Conservation (phyloP, 2,113 vertebrate genomes). For the Tenebrosternarchus preto region DNA sequence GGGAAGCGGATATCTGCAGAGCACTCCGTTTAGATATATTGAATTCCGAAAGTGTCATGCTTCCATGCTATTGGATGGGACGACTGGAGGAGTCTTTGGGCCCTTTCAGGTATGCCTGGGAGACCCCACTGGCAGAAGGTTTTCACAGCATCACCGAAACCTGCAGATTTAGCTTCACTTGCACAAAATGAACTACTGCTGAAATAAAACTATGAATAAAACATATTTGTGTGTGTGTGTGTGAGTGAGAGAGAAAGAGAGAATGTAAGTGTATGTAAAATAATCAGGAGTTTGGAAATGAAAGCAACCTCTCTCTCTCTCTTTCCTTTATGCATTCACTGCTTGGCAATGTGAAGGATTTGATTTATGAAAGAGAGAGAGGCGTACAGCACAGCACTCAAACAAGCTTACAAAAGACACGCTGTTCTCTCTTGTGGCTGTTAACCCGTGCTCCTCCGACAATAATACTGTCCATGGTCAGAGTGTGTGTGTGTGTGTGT, state of each 20-base stretch:
- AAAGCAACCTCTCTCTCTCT: not conserved
- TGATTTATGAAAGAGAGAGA: constrained; percentile 46
- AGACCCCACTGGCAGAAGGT: no score
- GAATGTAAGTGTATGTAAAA: not conserved
- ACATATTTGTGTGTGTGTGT: constrained; percentile 9
- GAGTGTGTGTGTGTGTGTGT: constrained; percentile 1
- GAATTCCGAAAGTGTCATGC: constrained; percentile 24
- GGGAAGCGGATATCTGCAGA: constrained; percentile 17
- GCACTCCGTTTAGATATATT: not conserved
- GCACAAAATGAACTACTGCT: constrained; percentile 24
- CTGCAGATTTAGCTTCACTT: constrained; percentile 1
- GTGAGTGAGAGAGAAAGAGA: not conserved
- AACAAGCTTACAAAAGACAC: constrained; percentile 57
- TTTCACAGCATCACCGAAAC: not conserved
- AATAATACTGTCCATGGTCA: constrained; percentile 31
- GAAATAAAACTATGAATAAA: constrained; percentile 40
- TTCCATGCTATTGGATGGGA: constrained; percentile 37
- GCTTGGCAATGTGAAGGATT: constrained; percentile 32
- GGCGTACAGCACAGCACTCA: constrained; percentile 28
- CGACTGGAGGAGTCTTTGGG: constrained; percentile 22
- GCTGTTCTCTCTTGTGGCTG: constrained; percentile 52
- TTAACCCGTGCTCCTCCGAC: constrained; percentile 31
- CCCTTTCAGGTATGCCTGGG: constrained; percentile 8
- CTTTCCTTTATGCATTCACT: not conserved
- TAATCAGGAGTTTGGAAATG: constrained; percentile 11